Conservation (phyloP, 2,888 invertebrate species). For the Torymus auratus region DNA sequence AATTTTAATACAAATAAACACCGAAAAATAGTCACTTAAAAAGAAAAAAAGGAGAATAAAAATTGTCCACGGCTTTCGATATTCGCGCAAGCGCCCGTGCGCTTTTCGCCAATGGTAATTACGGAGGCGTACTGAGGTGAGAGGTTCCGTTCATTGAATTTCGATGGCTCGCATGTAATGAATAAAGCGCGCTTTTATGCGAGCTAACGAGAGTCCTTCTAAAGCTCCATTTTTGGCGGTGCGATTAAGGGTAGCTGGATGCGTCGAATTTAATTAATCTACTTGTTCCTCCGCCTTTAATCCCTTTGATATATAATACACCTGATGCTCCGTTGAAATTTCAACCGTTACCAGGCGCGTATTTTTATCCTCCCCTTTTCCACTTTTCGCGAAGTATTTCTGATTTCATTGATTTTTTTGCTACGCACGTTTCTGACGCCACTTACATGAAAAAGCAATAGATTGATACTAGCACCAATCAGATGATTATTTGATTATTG, state of each 20-base stretch:
- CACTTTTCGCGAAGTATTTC: too few relatives aligned
- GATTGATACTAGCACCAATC: too few relatives aligned
- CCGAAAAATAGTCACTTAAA: not conserved
- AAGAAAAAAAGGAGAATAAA: not conserved
- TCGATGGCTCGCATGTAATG: constrained; percentile 55
- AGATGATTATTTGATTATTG: too few relatives aligned
- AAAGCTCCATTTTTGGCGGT: constrained; percentile 25
- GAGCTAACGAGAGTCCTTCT: constrained; percentile 30
- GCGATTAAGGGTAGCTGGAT: constrained; percentile 42
- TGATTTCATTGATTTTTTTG: too few relatives aligned
- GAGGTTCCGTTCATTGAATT: constrained; percentile 48
- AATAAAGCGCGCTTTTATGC: constrained; percentile 51
- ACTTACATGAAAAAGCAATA: too few relatives aligned
- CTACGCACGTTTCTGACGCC: too few relatives aligned
- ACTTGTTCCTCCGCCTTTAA: constrained; percentile 38
- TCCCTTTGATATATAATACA: constrained; percentile 48
- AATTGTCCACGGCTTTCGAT: constrained; percentile 22
- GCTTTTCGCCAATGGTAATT: not conserved
- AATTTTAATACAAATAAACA: too few relatives aligned
- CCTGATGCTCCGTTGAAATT: constrained; percentile 22
- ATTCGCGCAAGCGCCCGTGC: constrained; percentile 13
- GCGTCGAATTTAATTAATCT: constrained; percentile 54
- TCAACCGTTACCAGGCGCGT: constrained; percentile 5
- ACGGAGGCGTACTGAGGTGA: not conserved
- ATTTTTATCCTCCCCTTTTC: too few relatives aligned